Percentiles rank a stretch among this genome's conserved stretches.
Conservation (phyloP, 1,140 invertebrate genomes). For the Eciton burchellii region DNA sequence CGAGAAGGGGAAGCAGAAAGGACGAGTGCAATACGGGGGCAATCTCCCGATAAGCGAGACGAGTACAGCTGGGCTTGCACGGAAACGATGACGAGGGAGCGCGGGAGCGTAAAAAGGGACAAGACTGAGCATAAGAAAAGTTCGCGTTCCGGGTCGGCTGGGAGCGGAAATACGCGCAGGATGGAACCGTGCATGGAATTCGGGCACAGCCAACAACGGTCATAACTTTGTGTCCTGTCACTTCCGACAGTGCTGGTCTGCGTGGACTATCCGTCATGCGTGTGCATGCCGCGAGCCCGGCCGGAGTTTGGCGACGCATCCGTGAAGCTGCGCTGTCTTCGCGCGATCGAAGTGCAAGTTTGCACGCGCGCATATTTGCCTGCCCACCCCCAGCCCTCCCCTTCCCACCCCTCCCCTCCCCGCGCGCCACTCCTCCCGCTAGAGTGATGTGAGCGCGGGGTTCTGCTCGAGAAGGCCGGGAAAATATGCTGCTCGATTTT, state of each 20-base stretch:
- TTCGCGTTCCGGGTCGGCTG: too few species aligned
- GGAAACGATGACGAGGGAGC: constrained; percentile 7
- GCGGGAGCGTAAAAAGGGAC: not conserved
- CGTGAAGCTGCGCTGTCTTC: constrained; percentile 30
- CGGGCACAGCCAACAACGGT: constrained; percentile 13
- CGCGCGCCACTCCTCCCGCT: constrained; percentile 1
- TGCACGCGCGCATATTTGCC: constrained; percentile 19
- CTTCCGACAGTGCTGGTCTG: constrained; percentile 39
- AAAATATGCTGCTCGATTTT: constrained; percentile 50
- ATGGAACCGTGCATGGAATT: constrained; percentile 40
- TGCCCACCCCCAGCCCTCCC: too few species aligned
- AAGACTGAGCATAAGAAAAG: not conserved
- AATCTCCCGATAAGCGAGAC: constrained; percentile 11
- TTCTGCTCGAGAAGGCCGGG: constrained; percentile 10
- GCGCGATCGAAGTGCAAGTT: constrained; percentile 39
- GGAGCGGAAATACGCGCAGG: not conserved
- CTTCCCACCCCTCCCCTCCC: too few species aligned
- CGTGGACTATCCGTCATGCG: constrained; percentile 47
- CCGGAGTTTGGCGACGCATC: constrained; percentile 21
- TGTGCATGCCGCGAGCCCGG: constrained; percentile 21
- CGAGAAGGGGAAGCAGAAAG: not conserved
- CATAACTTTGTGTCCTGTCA: constrained; percentile 57
- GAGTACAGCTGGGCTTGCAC: not conserved
- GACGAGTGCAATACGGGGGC: not conserved
- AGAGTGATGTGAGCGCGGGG: not conserved